Conservation (phyloP, 2,797 vertebrate species). For the Danio kyathit region DNA sequence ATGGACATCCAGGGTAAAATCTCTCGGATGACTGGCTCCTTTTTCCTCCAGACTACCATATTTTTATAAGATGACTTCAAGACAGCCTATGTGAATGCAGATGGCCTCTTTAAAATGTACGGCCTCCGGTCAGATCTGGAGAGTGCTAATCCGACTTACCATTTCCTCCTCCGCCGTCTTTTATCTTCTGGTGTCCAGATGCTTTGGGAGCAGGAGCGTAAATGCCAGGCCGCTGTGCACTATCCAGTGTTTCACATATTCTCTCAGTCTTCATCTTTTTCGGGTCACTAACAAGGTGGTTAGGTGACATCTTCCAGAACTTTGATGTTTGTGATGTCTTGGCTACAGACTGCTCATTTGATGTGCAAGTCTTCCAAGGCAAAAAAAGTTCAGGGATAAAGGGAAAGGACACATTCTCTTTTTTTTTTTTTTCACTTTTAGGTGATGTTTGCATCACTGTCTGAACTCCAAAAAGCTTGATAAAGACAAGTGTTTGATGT, state of each 20-base stretch:
- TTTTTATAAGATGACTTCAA: neutral
- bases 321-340: slow-evolving; percentile 45
- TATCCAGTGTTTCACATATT: slow-evolving; percentile 19
- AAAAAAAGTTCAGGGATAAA: slow-evolving; percentile 18
- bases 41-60: slow-evolving; percentile 7
- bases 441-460: neutral
- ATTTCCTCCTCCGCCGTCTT: slow-evolving; percentile 3
- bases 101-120: slow-evolving; percentile 32
- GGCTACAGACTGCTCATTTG: slow-evolving; percentile 24
- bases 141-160: slow-evolving; percentile 31
- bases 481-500: slow-evolving; percentile 34
- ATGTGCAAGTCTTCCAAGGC: slow-evolving; percentile 12
- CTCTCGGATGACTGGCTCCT: slow-evolving; percentile 26
- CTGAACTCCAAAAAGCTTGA: slow-evolving; percentile 7
- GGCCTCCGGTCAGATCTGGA: slow-evolving; percentile 16
- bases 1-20: slow-evolving; percentile 3
- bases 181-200: slow-evolving; percentile 35
- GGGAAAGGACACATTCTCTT: slow-evolving; percentile 6
- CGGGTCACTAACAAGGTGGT: slow-evolving; percentile 44
- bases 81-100: slow-evolving; percentile 32
- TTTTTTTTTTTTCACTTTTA: slow-evolving; percentile 2
- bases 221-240: slow-evolving; percentile 8
- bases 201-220: slow-evolving; percentile 17
- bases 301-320: neutral
- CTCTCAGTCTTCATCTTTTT: slow-evolving; percentile 9